Conservation (phyloP, 2,888 invertebrate genomes). For the Eupeodes luniger region DNA sequence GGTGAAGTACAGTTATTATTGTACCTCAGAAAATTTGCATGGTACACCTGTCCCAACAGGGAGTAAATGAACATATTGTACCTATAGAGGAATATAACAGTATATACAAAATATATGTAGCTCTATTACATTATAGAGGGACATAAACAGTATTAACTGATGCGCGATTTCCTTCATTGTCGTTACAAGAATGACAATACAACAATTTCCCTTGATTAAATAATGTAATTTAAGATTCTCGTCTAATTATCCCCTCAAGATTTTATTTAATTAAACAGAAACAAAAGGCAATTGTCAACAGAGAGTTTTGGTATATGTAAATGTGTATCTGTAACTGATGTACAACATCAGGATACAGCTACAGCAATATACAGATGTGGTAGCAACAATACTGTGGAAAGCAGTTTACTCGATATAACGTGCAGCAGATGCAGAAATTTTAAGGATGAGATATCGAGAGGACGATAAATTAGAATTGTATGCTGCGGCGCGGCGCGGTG, state of each 20-base stretch:
- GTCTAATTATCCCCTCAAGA: slow-evolving; percentile 71
- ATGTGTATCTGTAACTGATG: too few relatives aligned
- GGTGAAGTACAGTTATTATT: slow-evolving; percentile 16
- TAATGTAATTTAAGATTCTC: slow-evolving; percentile 71
- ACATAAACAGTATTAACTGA: slow-evolving; percentile 57
- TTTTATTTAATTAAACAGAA: slow-evolving; percentile 71
- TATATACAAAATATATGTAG: neutral
- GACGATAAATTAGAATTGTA: slow-evolving; percentile 1
- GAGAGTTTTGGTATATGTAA: neutral
- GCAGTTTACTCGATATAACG: neutral
- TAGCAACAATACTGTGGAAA: neutral
- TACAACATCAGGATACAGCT: too few relatives aligned
- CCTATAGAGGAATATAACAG: neutral
- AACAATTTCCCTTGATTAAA: slow-evolving; percentile 64
- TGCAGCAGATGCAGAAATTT: neutral
- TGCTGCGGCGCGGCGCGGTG: neutral
- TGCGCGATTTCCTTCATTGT: slow-evolving; percentile 65
- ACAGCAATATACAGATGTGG: neutral
- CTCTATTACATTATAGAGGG: neutral
- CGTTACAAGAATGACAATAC: slow-evolving; percentile 66
- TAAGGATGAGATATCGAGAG: slow-evolving; percentile 7
- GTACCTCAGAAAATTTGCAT: slow-evolving; percentile 40
- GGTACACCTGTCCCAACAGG: slow-evolving; percentile 55
- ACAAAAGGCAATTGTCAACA: slow-evolving; percentile 71
- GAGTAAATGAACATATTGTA: neutral